Percentiles rank a stretch among this genome's conserved stretches.
phyloP scores from a whole-genome alignment of 2,888 invertebrate species.

The Frankliniella intonsa region DNA sequence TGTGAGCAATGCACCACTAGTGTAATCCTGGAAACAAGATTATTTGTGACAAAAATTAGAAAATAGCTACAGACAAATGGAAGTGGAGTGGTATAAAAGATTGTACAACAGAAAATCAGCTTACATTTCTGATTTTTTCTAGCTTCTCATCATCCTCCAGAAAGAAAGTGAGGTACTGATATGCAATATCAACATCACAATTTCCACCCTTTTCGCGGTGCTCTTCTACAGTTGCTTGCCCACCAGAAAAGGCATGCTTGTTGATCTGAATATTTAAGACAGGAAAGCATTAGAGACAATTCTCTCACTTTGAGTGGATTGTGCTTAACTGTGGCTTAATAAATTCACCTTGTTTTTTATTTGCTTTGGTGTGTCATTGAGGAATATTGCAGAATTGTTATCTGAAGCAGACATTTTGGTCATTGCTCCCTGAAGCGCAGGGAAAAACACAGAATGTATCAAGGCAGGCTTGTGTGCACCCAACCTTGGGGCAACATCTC shows the following conservation, averaged over 20 bases:
- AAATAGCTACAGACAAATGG: background rate
- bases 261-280: slow-evolving; percentile 58
- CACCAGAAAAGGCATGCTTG: slow-evolving; percentile 93
- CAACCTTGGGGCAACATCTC: slow-evolving; percentile 93
- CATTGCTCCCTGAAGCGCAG: slow-evolving; percentile 91
- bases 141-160: slow-evolving; percentile 85
- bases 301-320: background rate
- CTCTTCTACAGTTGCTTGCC: slow-evolving; percentile 87
- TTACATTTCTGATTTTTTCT: slow-evolving; percentile 63
- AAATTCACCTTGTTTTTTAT: slow-evolving; percentile 82
- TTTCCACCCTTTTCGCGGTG: slow-evolving; percentile 89
- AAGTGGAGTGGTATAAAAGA: slow-evolving; percentile 21
- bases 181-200: slow-evolving; percentile 92
- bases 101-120: slow-evolving; percentile 29
- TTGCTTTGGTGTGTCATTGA: slow-evolving; percentile 93
- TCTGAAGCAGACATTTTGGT: slow-evolving; percentile 99
- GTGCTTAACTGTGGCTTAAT: background rate
- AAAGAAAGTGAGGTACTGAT: slow-evolving; percentile 91
- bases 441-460: slow-evolving; percentile 83
- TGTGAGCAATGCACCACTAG: slow-evolving; percentile 82
- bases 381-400: slow-evolving; percentile 83
- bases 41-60: background rate
- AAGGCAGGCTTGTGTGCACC: slow-evolving; percentile 83
- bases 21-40: slow-evolving; percentile 60
- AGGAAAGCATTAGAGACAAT: slow-evolving; percentile 33